phyloP scores from a whole-genome alignment of 2,113 vertebrate species.

The Coryphaenoides rupestris region DNA sequence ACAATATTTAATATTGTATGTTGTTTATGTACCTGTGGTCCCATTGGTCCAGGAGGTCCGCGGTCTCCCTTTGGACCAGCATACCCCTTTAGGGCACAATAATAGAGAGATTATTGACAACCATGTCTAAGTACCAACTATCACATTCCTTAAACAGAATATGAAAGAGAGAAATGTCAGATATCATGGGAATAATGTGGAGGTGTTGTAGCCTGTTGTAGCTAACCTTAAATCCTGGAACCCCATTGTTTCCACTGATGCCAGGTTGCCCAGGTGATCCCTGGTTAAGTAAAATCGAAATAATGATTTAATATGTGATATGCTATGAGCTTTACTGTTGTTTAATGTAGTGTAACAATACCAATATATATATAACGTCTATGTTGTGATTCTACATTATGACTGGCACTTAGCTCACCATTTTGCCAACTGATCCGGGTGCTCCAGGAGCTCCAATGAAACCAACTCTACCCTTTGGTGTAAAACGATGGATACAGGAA shows the following conservation, averaged over 20 bases:
- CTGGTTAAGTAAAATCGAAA: slow-evolving; percentile 33
- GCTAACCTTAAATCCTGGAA: slow-evolving; percentile 61
- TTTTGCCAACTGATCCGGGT: slow-evolving; percentile 53
- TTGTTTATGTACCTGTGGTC: slow-evolving; percentile 54
- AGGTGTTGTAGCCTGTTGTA: slow-evolving; percentile 19
- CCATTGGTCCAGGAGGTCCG: slow-evolving; percentile 58
- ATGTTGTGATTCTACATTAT: not conserved
- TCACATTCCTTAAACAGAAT: not conserved
- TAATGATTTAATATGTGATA: not conserved
- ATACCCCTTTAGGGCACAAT: slow-evolving; percentile 40
- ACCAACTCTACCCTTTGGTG: slow-evolving; percentile 63
- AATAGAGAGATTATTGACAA: not conserved
- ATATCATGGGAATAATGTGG: not conserved
- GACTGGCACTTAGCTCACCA: slow-evolving; percentile 41
- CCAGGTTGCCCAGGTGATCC: slow-evolving; percentile 60
- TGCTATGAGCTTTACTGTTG: too few species aligned
- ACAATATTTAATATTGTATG: not conserved
- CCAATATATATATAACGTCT: not conserved
- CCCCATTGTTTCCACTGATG: slow-evolving; percentile 53
- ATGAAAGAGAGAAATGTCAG: not conserved
- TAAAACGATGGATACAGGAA: not conserved
- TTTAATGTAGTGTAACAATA: too few species aligned
- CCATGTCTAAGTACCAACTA: too few species aligned
- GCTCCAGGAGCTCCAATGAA: slow-evolving; percentile 54
- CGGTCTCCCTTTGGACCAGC: slow-evolving; percentile 51